Conservation (phyloP, 2,888 invertebrate genomes). For the Cryptus armator region DNA sequence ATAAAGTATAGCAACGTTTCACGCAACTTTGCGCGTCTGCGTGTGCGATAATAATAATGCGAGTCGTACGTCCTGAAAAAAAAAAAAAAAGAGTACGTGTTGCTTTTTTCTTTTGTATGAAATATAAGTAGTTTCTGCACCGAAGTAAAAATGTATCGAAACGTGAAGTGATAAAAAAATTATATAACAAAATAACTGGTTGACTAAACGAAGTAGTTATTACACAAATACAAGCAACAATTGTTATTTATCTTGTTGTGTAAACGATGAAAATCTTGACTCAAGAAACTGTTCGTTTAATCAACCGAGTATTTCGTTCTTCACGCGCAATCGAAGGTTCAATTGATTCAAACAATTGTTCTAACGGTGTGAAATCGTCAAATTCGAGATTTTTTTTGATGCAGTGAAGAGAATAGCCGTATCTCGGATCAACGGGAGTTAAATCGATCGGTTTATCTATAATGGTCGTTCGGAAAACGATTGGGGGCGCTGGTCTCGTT, state of each 20-base stretch:
- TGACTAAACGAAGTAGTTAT: too few relatives aligned
- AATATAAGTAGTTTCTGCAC: neutral
- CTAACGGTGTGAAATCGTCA: neutral
- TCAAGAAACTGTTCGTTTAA: too few relatives aligned
- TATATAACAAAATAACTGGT: too few relatives aligned
- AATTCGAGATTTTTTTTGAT: neutral
- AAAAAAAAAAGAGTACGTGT: slow-evolving; percentile 37
- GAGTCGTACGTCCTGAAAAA: slow-evolving; percentile 48
- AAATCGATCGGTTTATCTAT: slow-evolving; percentile 46
- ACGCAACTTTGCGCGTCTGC: slow-evolving; percentile 7
- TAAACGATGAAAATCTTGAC: too few relatives aligned
- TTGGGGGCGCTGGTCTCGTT: neutral
- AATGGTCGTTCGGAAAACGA: neutral
- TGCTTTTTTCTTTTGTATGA: slow-evolving; percentile 9
- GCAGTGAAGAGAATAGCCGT: neutral
- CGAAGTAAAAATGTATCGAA: too few relatives aligned
- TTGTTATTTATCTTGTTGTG: too few relatives aligned
- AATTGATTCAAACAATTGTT: too few relatives aligned
- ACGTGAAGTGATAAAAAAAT: too few relatives aligned
- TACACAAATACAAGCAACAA: too few relatives aligned
- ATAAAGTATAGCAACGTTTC: slow-evolving; percentile 66
- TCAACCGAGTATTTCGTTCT: too few relatives aligned
- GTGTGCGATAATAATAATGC: slow-evolving; percentile 32
- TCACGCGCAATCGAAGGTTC: too few relatives aligned
- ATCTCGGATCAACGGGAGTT: slow-evolving; percentile 15